A percentile compares a stretch with the other conserved stretches of the same genome.
phyloP scores from a whole-genome alignment of 2,888 invertebrate species.

The Pandemis heparana region DNA sequence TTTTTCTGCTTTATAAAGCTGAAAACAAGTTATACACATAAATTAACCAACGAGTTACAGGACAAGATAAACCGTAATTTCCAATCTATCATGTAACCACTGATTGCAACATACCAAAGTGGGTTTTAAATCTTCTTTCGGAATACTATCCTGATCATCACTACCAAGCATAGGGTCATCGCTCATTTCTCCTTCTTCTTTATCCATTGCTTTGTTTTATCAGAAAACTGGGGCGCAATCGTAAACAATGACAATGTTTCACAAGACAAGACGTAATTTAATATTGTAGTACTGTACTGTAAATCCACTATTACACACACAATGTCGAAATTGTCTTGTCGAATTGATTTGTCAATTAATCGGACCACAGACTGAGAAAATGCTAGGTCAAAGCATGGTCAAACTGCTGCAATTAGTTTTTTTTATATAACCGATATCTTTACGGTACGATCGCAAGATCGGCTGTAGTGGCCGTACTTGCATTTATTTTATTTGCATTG shows the following conservation, averaged over 20 bases:
- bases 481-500: too few species aligned
- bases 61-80: neutral
- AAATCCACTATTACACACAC: neutral
- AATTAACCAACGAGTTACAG: neutral
- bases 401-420: neutral
- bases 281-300: neutral
- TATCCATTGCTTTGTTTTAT: slow-evolving; percentile 64
- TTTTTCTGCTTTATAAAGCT: slow-evolving; percentile 72
- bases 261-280: slow-evolving; percentile 9
- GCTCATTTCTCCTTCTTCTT: slow-evolving; percentile 83
- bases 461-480: too few species aligned
- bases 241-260: slow-evolving; percentile 1
- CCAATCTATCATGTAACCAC: neutral
- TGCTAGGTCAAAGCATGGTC: neutral
- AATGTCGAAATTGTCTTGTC: neutral
- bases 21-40: slow-evolving; percentile 46
- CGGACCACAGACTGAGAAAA: slow-evolving; percentile 2
- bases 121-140: slow-evolving; percentile 52
- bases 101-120: slow-evolving; percentile 57
- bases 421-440: neutral
- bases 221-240: slow-evolving; percentile 18
- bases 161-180: slow-evolving; percentile 76
- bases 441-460: neutral
- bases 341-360: neutral
- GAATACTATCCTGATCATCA: slow-evolving; percentile 53